Percentiles rank a stretch among this genome's conserved stretches.
Conservation (phyloP, 2,888 invertebrate genomes). For the Idaea biselata region DNA sequence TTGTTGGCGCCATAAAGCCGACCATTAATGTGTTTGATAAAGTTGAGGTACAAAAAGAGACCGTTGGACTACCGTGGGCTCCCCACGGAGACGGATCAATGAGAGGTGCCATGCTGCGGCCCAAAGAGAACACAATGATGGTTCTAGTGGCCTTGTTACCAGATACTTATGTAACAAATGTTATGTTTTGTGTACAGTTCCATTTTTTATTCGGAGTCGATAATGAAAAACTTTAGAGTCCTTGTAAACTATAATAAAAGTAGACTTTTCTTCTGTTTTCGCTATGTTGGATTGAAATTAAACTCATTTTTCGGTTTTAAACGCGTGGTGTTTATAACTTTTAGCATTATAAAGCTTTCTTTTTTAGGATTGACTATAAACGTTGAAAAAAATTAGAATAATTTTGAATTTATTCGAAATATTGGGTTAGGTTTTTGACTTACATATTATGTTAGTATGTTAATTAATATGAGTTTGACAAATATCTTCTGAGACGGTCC, state of each 20-base stretch:
- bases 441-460: no score
- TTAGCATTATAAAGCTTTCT: no score
- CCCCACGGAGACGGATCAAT: slow-evolving; percentile 69
- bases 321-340: no score
- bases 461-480: no score
- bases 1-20: slow-evolving; percentile 77
- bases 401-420: not conserved
- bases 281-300: no score
- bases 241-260: not conserved
- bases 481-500: not conserved
- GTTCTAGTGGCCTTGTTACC: slow-evolving; percentile 50
- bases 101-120: slow-evolving; percentile 68
- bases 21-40: slow-evolving; percentile 80
- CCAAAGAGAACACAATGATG: slow-evolving; percentile 46
- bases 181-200: not conserved
- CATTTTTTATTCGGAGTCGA: slow-evolving; percentile 22
- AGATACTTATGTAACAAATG: slow-evolving; percentile 6
- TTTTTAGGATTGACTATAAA: no score
- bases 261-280: no score
- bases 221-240: slow-evolving; percentile 5
- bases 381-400: slow-evolving; percentile 40
- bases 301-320: no score
- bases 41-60: slow-evolving; percentile 75
- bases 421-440: not conserved
- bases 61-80: slow-evolving; percentile 69